phyloP scores from a whole-genome alignment of 1,140 invertebrate genomes.

The Centruroides vittatus region DNA sequence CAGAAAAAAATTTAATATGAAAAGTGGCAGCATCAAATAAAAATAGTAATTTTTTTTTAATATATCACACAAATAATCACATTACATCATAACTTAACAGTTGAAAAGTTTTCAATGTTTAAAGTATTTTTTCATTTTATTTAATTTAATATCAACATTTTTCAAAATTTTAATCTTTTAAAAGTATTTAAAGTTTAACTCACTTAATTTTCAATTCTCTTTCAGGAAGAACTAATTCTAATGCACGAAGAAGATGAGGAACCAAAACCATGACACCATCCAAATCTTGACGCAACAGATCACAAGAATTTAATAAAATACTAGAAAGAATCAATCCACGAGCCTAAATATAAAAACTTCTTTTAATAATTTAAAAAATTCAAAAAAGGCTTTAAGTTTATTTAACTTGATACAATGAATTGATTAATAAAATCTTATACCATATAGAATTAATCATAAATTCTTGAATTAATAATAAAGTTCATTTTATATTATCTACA shows the following conservation, averaged over 20 bases:
- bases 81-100: too few relatives aligned
- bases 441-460: too few relatives aligned
- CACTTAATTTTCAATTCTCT: conserved; percentile 1
- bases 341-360: conserved; percentile 21
- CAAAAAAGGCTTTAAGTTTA: background rate
- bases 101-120: background rate
- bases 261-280: conserved; percentile 83
- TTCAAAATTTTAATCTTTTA: conserved; percentile 1
- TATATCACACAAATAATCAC: too few relatives aligned
- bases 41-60: too few relatives aligned
- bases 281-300: conserved; percentile 74
- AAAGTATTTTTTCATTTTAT: background rate
- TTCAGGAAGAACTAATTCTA: conserved; percentile 53
- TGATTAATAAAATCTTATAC: too few relatives aligned
- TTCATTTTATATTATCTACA: too few relatives aligned
- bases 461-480: too few relatives aligned
- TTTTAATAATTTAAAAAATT: too few relatives aligned
- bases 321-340: conserved; percentile 47
- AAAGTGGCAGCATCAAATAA: too few relatives aligned
- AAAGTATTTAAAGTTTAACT: too few relatives aligned
- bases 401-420: background rate
- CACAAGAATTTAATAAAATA: conserved; percentile 62
- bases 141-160: background rate
- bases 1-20: too few relatives aligned
- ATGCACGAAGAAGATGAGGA: conserved; percentile 69